Evolutionary conservation across 1,140 invertebrate species (phyloP), one percentile per base, ranked within the genome.

Genomic region (Nixonia krombeini): DNA sequence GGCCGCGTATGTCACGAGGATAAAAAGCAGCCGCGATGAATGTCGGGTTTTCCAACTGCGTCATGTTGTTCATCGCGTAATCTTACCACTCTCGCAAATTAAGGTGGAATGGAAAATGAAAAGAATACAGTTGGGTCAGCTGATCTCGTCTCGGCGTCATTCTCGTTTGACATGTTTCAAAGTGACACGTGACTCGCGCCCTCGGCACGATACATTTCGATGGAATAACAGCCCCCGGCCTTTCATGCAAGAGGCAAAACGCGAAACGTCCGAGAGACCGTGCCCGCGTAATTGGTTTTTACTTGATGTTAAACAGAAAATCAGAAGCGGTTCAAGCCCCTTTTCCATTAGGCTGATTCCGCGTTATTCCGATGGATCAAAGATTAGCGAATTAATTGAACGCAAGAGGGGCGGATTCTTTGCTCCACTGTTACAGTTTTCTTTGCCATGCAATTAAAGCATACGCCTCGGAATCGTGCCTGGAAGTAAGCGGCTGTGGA

Each of bases 281-380:
- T 77, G 71, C 73, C 70, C 67, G 63, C 70, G 73, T 79, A 79
- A 80, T 81, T 81, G 74, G 72, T 78, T 81, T 81, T 79, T 79
- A 76, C 76, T 75, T 72, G 73, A 79, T 77, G 77, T 72, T 79
- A 77, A 79, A 75, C 74, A 77, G 73, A 59, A 62, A 69, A 72
- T 67, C 64, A 62, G 44, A 51, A 57, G 61, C 64, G 33, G 45
- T 46, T 28, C 25, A 44, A 66, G 52, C 73, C 69, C 65, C 65
- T 81, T 81, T 81, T 81, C 79, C 79, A 69, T 77, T 57, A 69
- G 72, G 67, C 62, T 78, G 77, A 75, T 66, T 75, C 64, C 68
- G 70, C 73, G 74, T 77, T 78, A 81, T 79, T 78, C 56, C 46
- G 38, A 37, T 40, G 61, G 78, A 78, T 79, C 78, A 79, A 79